phyloP scores from a whole-genome alignment of 1,140 invertebrate species.

The Trachymyrmex septentrionalis region DNA sequence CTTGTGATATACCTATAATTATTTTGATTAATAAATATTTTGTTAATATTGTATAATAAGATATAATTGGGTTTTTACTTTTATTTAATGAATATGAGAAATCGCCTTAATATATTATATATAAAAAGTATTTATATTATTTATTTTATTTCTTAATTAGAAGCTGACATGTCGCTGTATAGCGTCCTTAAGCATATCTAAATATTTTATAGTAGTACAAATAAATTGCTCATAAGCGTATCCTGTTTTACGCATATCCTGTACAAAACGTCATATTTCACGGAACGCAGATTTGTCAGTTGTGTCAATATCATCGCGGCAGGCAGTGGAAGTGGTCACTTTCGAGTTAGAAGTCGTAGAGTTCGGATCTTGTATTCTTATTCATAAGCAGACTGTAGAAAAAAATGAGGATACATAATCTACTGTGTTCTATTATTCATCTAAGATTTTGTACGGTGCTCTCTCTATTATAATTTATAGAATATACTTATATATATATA shows the following conservation, averaged over 20 bases:
- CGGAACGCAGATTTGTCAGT: conserved; percentile 44
- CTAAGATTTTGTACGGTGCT: conserved; percentile 8
- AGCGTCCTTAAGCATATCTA: conserved; percentile 45
- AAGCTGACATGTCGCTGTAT: neutral
- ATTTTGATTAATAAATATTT: conserved; percentile 9
- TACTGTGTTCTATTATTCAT: neutral
- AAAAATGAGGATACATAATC: neutral
- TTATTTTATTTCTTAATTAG: neutral
- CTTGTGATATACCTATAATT: neutral
- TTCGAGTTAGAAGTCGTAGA: conserved; percentile 23
- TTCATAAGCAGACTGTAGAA: neutral
- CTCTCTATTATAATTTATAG: neutral
- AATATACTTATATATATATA: neutral
- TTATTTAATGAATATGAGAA: neutral
- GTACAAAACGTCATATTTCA: conserved; percentile 74
- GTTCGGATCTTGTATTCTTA: neutral
- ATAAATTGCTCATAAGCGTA: conserved; percentile 77
- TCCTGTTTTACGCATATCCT: conserved; percentile 82
- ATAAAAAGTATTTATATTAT: conserved; percentile 9
- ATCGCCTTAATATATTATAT: neutral
- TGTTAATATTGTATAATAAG: neutral
- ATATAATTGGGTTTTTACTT: conserved; percentile 5
- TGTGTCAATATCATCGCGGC: conserved; percentile 59
- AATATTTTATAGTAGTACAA: conserved; percentile 27
- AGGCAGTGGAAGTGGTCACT: conserved; percentile 45